Evolutionary conservation across 2,113 vertebrate genomes (phyloP).

Genomic region (Tachysurus vachellii): DNA sequence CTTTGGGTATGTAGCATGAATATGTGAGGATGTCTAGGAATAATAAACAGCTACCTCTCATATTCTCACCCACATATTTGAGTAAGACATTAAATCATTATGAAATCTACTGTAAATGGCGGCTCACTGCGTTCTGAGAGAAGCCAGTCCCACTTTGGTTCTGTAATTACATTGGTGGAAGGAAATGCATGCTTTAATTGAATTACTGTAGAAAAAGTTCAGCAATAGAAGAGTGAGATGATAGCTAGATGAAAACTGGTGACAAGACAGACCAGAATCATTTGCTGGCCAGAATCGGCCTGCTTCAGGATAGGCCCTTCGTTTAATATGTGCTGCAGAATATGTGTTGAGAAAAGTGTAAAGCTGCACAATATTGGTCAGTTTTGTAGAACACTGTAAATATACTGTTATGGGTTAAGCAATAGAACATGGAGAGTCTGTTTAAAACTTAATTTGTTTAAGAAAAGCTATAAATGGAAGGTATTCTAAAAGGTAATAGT

Average conservation of each 20-base stretch:
- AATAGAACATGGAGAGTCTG: no score
- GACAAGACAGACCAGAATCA: not conserved
- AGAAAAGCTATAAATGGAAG: not conserved
- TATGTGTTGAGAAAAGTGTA: not conserved
- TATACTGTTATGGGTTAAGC: not conserved
- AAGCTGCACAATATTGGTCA: not conserved
- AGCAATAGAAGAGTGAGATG: not conserved
- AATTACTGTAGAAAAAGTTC: constrained; percentile 2
- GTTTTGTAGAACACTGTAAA: not conserved
- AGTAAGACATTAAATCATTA: not conserved
- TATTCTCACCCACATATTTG: constrained; percentile 15
- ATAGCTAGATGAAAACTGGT: not conserved
- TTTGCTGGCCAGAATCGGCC: not conserved
- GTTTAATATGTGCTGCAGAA: not conserved
- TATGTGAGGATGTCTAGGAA: not conserved
- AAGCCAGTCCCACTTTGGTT: constrained; percentile 24
- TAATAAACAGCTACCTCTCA: constrained; percentile 26
- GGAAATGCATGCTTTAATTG: constrained; percentile 18
- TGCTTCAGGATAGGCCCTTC: not conserved
- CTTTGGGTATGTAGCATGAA: not conserved
- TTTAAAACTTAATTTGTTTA: no score
- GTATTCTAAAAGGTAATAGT: not conserved
- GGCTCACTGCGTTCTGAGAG: not conserved
- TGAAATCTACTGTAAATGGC: not conserved
- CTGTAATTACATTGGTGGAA: constrained; percentile 30